These are phyloP conservation scores for Epinephelus malabaricus DNA, from an alignment of 2,797 vertebrate genomes.

Conservation along the genomic window DNA sequence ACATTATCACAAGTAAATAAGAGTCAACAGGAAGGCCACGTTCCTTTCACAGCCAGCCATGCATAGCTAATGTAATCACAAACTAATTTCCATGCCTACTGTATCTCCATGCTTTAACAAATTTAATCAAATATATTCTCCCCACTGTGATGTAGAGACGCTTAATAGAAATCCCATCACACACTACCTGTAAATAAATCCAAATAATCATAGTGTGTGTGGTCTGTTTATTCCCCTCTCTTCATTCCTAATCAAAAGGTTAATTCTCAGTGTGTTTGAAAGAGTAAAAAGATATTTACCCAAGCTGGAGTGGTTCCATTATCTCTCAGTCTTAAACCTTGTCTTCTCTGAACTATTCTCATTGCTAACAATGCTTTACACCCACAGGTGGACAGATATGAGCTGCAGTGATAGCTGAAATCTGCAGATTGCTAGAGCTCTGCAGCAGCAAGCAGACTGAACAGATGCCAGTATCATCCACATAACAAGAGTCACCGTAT, in stretches of 20 bases:
- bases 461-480: conserved; percentile 6
- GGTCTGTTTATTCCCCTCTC: conserved; percentile 37
- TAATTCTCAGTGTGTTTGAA: conserved; percentile 37
- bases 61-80: conserved; percentile 78
- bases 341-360: conserved; percentile 39
- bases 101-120: conserved; percentile 78
- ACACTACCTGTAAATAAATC: conserved; percentile 47
- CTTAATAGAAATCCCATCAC: conserved; percentile 43
- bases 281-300: conserved; percentile 33
- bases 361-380: conserved; percentile 3
- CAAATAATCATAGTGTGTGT: conserved; percentile 33
- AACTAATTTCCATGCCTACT: conserved; percentile 74
- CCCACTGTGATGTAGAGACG: conserved; percentile 35
- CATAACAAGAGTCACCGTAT: not conserved
- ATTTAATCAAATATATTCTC: conserved; percentile 80
- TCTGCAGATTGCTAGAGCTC: conserved; percentile 8
- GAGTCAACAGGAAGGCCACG: conserved; percentile 47
- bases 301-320: conserved; percentile 2
- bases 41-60: conserved; percentile 69
- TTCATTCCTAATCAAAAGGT: conserved; percentile 31
- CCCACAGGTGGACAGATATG: conserved; percentile 22
- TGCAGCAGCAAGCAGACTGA: not conserved
- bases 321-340: conserved; percentile 23
- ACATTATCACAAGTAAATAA: conserved; percentile 62
- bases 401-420: conserved; percentile 6